Evolutionary conservation across 2,888 invertebrate species (phyloP).

Genomic region (Ypsolopha scabrella): DNA sequence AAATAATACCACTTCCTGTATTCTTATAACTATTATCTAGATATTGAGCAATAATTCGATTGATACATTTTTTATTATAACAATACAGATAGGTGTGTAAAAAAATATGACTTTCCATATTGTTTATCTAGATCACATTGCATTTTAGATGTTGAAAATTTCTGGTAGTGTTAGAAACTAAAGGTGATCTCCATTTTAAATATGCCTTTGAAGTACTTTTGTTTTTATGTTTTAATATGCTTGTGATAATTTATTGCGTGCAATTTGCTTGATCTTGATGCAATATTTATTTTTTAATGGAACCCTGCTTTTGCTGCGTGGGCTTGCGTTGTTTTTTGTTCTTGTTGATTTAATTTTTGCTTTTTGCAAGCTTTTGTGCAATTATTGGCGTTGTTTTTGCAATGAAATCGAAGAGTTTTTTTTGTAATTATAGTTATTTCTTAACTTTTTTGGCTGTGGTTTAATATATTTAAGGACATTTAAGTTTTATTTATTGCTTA

Average conservation of each 20-base stretch:
- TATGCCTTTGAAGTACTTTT: not conserved
- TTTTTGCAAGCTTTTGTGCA: constrained; percentile 3
- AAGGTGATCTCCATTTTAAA: too few species aligned
- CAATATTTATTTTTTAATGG: constrained; percentile 2
- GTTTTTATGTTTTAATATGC: not conserved
- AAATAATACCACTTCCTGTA: too few species aligned
- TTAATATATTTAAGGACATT: not conserved
- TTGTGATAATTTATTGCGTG: not conserved
- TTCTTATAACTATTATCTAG: too few species aligned
- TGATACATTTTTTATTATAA: too few species aligned
- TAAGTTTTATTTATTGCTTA: constrained; percentile 1
- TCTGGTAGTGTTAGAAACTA: too few species aligned
- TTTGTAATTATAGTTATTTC: not conserved
- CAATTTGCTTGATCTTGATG: not conserved
- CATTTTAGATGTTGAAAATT: too few species aligned
- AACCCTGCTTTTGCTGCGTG: not conserved
- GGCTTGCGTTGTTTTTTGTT: not conserved
- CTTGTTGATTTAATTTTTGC: not conserved
- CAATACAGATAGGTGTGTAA: too few species aligned
- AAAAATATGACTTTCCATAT: too few species aligned
- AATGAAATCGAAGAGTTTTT: not conserved
- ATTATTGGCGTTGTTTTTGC: not conserved
- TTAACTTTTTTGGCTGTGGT: not conserved
- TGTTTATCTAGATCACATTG: too few species aligned
- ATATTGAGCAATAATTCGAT: too few species aligned